Conservation (phyloP, 2,888 invertebrate genomes). For the Drosophila mimica region DNA sequence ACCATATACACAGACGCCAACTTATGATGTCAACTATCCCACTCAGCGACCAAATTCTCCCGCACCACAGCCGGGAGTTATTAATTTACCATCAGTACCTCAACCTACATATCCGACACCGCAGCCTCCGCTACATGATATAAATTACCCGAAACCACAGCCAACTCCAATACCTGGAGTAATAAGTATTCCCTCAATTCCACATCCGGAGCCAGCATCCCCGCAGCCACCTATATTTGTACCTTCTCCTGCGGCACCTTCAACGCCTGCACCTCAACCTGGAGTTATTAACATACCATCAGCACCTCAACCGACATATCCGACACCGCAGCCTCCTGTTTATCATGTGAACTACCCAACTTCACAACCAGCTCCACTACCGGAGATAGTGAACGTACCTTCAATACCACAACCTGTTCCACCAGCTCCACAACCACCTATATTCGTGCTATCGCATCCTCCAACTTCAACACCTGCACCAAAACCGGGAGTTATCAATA, state of each 20-base stretch:
- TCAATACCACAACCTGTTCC: slow-evolving; percentile 11
- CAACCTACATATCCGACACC: slow-evolving; percentile 34
- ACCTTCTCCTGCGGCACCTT: slow-evolving; percentile 12
- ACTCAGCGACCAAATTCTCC: slow-evolving; percentile 19
- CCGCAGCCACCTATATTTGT: slow-evolving; percentile 23
- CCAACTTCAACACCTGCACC: slow-evolving; percentile 12
- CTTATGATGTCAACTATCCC: slow-evolving; percentile 45
- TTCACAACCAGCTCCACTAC: slow-evolving; percentile 7
- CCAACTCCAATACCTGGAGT: slow-evolving; percentile 29
- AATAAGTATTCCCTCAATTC: slow-evolving; percentile 43
- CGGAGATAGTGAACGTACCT: slow-evolving; percentile 33
- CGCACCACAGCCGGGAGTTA: slow-evolving; percentile 32
- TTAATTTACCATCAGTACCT: slow-evolving; percentile 36
- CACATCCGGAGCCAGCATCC: slow-evolving; percentile 15
- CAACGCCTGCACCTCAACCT: slow-evolving; percentile 20
- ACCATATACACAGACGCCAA: slow-evolving; percentile 22
- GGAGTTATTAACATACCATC: slow-evolving; percentile 43
- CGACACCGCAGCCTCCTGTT: slow-evolving; percentile 22
- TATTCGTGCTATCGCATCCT: neutral
- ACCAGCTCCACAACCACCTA: slow-evolving; percentile 14
- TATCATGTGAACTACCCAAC: slow-evolving; percentile 23
- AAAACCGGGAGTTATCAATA: slow-evolving; percentile 39
- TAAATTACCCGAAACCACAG: slow-evolving; percentile 31
- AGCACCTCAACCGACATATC: slow-evolving; percentile 19
- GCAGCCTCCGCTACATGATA: slow-evolving; percentile 9